phyloP scores from a whole-genome alignment of 2,797 vertebrate species.

The Myiotriccus ornatus region DNA sequence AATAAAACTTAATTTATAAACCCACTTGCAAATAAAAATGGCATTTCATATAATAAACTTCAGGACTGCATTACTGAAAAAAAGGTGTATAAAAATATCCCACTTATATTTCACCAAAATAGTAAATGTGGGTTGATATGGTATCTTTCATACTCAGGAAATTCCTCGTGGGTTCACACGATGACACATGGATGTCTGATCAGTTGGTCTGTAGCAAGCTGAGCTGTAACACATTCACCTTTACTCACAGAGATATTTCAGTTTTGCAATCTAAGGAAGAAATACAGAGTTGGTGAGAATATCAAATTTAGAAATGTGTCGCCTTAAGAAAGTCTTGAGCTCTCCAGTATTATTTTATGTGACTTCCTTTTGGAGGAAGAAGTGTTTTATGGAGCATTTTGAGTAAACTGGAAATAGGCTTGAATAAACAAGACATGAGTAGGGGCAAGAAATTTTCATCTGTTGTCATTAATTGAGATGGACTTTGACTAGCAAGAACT shows the following conservation, averaged over 20 bases:
- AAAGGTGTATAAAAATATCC: not conserved
- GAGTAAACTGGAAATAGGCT: not conserved
- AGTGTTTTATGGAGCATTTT: not conserved
- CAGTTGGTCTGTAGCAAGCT: not conserved
- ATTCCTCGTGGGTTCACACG: not conserved
- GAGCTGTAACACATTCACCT: not conserved
- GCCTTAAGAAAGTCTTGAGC: not conserved
- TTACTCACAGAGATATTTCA: not conserved
- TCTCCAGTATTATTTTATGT: not conserved
- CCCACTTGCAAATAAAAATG: not conserved
- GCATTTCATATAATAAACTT: not conserved
- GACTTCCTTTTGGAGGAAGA: not conserved
- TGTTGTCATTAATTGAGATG: not conserved
- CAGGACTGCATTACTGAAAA: not conserved
- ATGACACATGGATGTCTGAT: not conserved
- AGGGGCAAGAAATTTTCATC: not conserved
- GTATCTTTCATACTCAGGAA: not conserved
- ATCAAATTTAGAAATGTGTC: not conserved
- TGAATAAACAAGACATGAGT: not conserved
- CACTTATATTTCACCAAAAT: not conserved
- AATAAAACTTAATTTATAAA: not conserved
- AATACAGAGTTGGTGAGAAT: not conserved
- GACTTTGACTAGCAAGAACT: not conserved
- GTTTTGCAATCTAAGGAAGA: not conserved
- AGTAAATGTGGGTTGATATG: not conserved